Percentiles rank a stretch among this genome's conserved stretches.
Conservation (phyloP, 2,113 vertebrate genomes). For the Callipepla californica region DNA sequence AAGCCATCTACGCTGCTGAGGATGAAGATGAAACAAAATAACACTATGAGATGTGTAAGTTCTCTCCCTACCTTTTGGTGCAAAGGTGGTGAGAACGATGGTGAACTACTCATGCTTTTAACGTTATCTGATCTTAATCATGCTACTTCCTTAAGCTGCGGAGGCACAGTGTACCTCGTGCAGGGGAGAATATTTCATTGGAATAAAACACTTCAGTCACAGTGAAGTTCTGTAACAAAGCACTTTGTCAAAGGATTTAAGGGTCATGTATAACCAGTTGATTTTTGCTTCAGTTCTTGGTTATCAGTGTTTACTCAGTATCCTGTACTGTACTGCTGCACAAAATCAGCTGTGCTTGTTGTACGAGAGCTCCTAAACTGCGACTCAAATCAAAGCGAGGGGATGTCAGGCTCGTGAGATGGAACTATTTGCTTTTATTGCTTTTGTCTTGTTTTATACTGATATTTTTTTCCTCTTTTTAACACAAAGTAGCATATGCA, state of each 20-base stretch:
- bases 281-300: constrained; percentile 17
- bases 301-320: neutral
- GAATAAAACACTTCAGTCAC: neutral
- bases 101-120: neutral
- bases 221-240: neutral
- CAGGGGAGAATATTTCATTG: neutral
- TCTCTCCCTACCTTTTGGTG: neutral
- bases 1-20: constrained; percentile 87
- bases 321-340: neutral
- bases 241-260: neutral
- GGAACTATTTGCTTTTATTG: constrained; percentile 39
- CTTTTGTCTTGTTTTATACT: constrained; percentile 55
- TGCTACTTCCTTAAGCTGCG: neutral
- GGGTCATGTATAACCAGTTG: neutral
- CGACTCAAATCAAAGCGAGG: neutral
- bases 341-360: neutral
- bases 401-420: neutral
- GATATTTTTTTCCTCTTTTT: neutral
- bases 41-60: neutral
- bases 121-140: neutral
- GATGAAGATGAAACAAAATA: constrained; percentile 78
- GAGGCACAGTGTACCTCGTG: neutral
- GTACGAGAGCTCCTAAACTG: neutral
- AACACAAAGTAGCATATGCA: neutral
- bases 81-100: neutral